Conservation (phyloP, 2,797 vertebrate species). For the Trachurus trachurus region DNA sequence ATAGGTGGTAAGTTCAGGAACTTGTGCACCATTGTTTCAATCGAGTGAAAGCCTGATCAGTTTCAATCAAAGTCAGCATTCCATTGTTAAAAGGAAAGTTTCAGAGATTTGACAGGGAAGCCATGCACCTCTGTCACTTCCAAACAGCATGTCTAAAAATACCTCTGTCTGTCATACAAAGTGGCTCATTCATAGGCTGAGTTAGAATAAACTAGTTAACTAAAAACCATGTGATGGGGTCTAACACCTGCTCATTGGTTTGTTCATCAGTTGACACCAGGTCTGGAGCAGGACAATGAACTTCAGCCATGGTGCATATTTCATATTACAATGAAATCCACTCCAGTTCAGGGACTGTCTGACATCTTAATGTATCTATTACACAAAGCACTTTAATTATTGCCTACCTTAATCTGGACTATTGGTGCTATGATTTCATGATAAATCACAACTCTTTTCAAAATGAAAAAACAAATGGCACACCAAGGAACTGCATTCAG, state of each 20-base stretch:
- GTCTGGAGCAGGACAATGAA: slow-evolving; percentile 48
- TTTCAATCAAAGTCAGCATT: slow-evolving; percentile 29
- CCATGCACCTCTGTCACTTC: slow-evolving; percentile 26
- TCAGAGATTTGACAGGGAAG: slow-evolving; percentile 24
- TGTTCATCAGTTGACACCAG: slow-evolving; percentile 21
- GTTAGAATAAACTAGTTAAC: slow-evolving; percentile 34
- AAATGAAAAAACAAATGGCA: too few species aligned
- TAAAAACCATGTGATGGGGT: slow-evolving; percentile 16
- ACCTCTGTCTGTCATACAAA: slow-evolving; percentile 11
- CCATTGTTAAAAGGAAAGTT: not conserved
- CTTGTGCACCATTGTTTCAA: slow-evolving; percentile 1
- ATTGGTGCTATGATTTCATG: too few species aligned
- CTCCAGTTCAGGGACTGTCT: not conserved
- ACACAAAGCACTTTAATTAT: too few species aligned
- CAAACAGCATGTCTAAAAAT: slow-evolving; percentile 48
- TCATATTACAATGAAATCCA: slow-evolving; percentile 45
- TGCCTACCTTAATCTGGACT: too few species aligned
- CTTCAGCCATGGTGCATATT: slow-evolving; percentile 45
- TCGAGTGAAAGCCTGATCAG: slow-evolving; percentile 14
- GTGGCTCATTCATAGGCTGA: not conserved
- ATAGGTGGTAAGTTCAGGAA: slow-evolving; percentile 15
- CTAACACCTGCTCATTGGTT: slow-evolving; percentile 29
- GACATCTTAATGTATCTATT: too few species aligned
- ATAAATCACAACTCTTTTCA: too few species aligned
- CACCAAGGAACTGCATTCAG: too few species aligned